Evolutionary conservation across 2,888 invertebrate species (phyloP), one percentile per base, ranked within the genome.

Genomic region (Philhelius pedissequus): DNA sequence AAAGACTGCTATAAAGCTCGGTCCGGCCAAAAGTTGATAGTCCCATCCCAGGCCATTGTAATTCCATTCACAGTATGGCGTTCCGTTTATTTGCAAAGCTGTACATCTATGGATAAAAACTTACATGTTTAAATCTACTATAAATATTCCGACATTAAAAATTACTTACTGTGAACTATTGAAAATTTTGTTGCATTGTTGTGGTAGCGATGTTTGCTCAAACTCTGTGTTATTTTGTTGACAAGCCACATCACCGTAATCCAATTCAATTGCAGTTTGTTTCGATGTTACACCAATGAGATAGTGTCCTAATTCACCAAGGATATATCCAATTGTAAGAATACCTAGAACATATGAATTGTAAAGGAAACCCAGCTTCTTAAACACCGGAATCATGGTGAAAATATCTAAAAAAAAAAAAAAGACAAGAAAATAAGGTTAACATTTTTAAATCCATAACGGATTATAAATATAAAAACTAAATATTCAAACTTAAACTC

Each of bases 21-120:
- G 98, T 0, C 98, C 98, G 0, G 98, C 98, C 81, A 98, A 92
- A 86, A 98, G 94, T 92, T 98, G 98, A 92, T 98, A 98, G 90
- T 97, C 97, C 81, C 97, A 93, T 11, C 98, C 98, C 70, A 97
- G 93, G 0, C 98, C 98, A 89, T 97, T 97, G 93, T 97, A 97
- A 89, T 95, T 96, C 97, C 97, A 98, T 89, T 96, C 96, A 92
- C 98, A 98, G 90, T 96, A 96, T 6, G 92, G 89, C 0, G 94
- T 94, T 0, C 95, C 96, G 88, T 96, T 96, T 60, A 95, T 87
- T 71, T 93, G 93, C 54, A 95, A 92, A 0, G 93, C 92, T 84
- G 92, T 91, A 90, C 96, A 96, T 88, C 96, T 96, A 91, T 20
- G 7, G n/a, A 25, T 4, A 9, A 27, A 22, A 45, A 9, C 0